Conservation (phyloP, 2,113 vertebrate genomes). For the Callospermophilus lateralis region DNA sequence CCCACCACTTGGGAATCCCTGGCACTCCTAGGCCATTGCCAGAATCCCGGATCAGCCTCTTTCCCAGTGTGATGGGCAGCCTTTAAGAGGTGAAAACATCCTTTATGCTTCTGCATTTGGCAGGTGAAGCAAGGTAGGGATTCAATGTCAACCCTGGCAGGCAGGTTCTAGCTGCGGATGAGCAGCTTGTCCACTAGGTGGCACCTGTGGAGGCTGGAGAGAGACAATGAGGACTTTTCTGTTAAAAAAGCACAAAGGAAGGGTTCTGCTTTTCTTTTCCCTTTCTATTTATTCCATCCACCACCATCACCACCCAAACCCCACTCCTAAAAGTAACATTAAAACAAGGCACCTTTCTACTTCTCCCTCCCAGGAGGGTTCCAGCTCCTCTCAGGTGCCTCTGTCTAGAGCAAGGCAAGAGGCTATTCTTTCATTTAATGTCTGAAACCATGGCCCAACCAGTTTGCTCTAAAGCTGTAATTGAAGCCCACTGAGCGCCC, state of each 20-base stretch:
- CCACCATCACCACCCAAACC: neutral
- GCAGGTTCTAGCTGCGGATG: neutral
- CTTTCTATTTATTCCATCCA: neutral
- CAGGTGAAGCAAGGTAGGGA: neutral
- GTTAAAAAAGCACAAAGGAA: conserved; percentile 49
- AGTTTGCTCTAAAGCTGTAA: neutral
- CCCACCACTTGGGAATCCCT: neutral
- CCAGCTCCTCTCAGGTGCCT: neutral
- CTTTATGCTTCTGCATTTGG: neutral
- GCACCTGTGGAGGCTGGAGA: neutral
- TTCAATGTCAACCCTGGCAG: accelerated
- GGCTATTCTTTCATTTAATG: neutral
- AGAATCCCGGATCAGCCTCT: neutral
- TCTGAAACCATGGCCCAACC: neutral
- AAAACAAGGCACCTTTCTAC: conserved; percentile 69
- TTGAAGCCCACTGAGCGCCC: neutral
- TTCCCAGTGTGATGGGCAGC: neutral
- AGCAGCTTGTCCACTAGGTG: conserved; percentile 29
- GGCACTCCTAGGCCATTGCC: neutral
- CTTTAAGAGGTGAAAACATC: neutral
- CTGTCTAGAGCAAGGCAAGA: neutral
- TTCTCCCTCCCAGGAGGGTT: conserved; percentile 54
- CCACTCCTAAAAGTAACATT: conserved; percentile 31
- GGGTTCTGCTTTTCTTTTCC: neutral
- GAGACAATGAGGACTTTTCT: neutral